These are phyloP conservation scores for Fistularia commersonii DNA, from an alignment of 2,797 vertebrate species.

Conservation along the genomic window DNA sequence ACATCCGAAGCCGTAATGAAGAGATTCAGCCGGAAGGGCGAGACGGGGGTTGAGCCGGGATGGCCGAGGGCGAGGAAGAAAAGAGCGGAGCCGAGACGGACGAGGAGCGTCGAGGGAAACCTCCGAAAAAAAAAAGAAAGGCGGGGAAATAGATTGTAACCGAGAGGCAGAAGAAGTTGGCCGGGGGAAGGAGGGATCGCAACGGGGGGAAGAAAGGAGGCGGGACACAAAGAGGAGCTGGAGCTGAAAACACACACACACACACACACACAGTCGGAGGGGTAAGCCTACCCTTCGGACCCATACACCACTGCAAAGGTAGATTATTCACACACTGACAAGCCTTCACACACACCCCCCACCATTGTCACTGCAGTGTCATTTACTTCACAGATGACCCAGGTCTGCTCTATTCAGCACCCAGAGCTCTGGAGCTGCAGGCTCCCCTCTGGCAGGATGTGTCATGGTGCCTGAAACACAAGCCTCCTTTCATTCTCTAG, in stretches of 20 bases:
- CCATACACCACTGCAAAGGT: too few species aligned
- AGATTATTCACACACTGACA: constrained; percentile 7
- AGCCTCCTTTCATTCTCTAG: constrained; percentile 48
- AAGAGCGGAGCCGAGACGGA: background rate
- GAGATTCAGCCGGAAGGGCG: constrained; percentile 13
- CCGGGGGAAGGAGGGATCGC: background rate
- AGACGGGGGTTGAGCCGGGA: too few species aligned
- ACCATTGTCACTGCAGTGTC: constrained; percentile 12
- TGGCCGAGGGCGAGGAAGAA: constrained; percentile 1
- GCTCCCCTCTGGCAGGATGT: constrained; percentile 49
- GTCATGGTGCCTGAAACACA: constrained; percentile 55
- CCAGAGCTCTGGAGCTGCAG: constrained; percentile 21
- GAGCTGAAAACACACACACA: too few species aligned
- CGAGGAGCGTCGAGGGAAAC: background rate
- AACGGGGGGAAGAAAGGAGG: too few species aligned
- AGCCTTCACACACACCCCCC: background rate
- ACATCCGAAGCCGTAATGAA: constrained; percentile 13
- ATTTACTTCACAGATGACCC: constrained; percentile 34
- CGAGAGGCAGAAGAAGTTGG: constrained; percentile 1
- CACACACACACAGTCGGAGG: too few species aligned
- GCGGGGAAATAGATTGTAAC: background rate
- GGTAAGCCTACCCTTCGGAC: too few species aligned
- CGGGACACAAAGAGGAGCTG: too few species aligned
- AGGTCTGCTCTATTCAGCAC: constrained; percentile 32
- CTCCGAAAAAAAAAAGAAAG: background rate